Evolutionary conservation across 2,888 invertebrate genomes (phyloP), one percentile per base, ranked within the genome.

Genomic region (Leistus spinibarbis): DNA sequence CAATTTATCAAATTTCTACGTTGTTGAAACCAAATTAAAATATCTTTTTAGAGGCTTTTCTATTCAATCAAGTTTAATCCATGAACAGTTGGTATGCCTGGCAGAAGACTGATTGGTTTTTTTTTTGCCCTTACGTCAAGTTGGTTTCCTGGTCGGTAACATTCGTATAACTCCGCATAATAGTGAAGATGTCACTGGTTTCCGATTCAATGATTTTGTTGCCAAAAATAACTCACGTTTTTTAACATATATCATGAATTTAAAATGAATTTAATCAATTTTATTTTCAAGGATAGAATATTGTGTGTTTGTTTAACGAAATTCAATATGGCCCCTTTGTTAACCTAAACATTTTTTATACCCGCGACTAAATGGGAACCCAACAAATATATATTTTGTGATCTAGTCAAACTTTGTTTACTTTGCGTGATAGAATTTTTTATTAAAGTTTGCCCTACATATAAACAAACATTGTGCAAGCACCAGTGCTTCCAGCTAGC

Each of bases 1-100:
- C 40, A 40, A 40, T 40, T 40, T 40, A 13, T 40, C 13, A 40
- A 13, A 40, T 40, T 40, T 40, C 40, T 10, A 40, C 40, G 40
- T 40, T 13, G 40, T 40, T 40, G 40, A 40, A 40, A 40, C 40
- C 40, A 13, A 40, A 40, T 56, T 56, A 16, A 56, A 56, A 60
- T 19, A 17, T 19, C 60, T n/a, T 19, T 19, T 22, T 56, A 16
- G 56, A n/a, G 56, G 56, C 56, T 60, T 60, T 60, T 60, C 60
- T 22, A 60, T 60, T 60, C 60, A 17, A 60, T 60, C 60, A 60
- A 22, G 19, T 60, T 60, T 60, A 60, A 60, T 60, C 60, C 60
- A 16, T 20, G 20, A 22, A 60, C 60, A 60, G 60, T 60, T 60
- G 60, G 60, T 60, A 60, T 16, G 60, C 60, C 17, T 60, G 19